A percentile compares a stretch with the other conserved stretches of the same genome.
These are phyloP conservation scores for Phylloscopus trochilus DNA, from an alignment of 2,113 vertebrate genomes.

Conservation along the genomic window DNA sequence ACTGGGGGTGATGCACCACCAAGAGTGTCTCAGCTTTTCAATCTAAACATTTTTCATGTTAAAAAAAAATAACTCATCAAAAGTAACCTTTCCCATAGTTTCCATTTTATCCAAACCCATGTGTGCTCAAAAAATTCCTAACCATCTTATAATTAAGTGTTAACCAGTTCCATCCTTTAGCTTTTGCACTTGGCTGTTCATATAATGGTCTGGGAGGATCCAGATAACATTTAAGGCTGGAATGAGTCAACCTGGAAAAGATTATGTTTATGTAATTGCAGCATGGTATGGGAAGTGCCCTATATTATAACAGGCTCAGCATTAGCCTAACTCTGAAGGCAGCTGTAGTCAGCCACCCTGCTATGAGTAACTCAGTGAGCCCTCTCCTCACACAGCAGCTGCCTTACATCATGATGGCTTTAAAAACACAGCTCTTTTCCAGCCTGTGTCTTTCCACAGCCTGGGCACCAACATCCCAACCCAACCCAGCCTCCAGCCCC, in stretches of 20 bases:
- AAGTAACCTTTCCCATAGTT: not conserved
- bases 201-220: slow-evolving; percentile 35
- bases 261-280: slow-evolving; percentile 37
- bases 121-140: not conserved
- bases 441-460: not conserved
- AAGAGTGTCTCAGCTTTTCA: not conserved
- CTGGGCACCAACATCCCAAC: not conserved
- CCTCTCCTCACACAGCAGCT: not conserved
- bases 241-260: slow-evolving; percentile 47
- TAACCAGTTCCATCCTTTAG: not conserved
- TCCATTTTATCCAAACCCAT: not conserved
- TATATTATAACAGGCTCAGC: not conserved
- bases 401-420: not conserved
- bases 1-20: not conserved
- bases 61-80: not conserved
- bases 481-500: not conserved
- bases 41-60: not conserved
- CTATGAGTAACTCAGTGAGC: slow-evolving; percentile 9
- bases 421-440: not conserved
- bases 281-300: slow-evolving; percentile 26
- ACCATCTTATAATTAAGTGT: not conserved
- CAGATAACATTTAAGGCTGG: slow-evolving; percentile 53
- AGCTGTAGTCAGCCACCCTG: slow-evolving; percentile 39
- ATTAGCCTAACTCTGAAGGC: slow-evolving; percentile 14
- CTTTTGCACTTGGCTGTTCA: not conserved